These are phyloP conservation scores for Actias luna DNA, from an alignment of 2,888 invertebrate genomes.

Conservation along the genomic window DNA sequence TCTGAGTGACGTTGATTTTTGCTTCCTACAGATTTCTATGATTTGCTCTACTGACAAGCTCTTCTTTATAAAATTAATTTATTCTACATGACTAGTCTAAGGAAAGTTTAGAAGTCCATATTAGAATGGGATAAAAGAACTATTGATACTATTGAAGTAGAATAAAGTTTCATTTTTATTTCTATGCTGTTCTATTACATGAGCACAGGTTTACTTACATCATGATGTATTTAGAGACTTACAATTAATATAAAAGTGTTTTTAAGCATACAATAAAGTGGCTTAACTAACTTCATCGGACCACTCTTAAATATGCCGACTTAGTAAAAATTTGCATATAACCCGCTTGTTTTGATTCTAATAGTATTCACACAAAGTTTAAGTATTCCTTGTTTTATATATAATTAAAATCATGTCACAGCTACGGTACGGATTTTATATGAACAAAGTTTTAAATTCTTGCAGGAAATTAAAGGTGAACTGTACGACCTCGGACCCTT, in stretches of 20 bases:
- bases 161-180: background rate
- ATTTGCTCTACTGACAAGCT: background rate
- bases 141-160: background rate
- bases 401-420: no score
- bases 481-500: constrained; percentile 71
- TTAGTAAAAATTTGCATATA: background rate
- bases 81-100: background rate
- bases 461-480: constrained; percentile 59
- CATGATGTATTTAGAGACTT: background rate
- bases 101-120: background rate
- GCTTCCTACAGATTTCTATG: no score
- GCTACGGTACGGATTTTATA: no score
- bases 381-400: no score
- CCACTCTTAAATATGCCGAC: no score
- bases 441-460: constrained; percentile 58
- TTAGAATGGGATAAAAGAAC: background rate
- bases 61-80: background rate
- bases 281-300: no score
- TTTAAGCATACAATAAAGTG: no score
- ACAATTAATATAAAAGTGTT: background rate
- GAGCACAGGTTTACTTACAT: background rate
- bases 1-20: no score
- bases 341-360: no score
- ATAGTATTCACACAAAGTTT: no score
- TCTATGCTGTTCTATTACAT: background rate